phyloP scores from a whole-genome alignment of 23 tunicate species.

The Halocynthia roretzi region DNA sequence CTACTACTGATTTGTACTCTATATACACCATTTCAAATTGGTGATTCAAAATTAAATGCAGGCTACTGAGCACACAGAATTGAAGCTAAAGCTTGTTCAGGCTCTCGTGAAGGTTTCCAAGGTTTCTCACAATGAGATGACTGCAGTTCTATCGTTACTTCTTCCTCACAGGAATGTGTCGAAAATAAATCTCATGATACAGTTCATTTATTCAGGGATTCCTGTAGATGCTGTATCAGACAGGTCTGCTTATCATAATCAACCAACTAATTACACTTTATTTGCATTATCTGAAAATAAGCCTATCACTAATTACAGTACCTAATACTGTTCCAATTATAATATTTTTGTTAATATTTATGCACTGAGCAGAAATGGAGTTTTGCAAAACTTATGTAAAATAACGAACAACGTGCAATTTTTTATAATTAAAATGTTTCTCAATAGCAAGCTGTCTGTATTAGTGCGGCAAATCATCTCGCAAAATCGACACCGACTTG shows the following conservation, averaged over 20 bases:
- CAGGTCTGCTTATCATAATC: too few relatives aligned
- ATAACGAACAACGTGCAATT: too few relatives aligned
- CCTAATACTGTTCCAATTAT: too few relatives aligned
- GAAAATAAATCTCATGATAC: conserved; percentile 3
- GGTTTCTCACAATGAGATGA: conserved; percentile 8
- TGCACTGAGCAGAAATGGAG: too few relatives aligned
- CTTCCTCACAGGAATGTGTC: not conserved
- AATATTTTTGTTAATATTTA: too few relatives aligned
- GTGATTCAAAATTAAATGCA: not conserved
- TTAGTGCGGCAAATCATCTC: not conserved
- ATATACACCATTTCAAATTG: too few relatives aligned
- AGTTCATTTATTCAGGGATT: not conserved
- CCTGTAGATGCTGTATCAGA: not conserved
- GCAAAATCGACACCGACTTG: conserved; percentile 7
- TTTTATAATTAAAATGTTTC: not conserved
- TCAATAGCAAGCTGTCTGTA: not conserved
- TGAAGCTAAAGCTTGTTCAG: conserved; percentile 6
- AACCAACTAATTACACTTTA: too few relatives aligned
- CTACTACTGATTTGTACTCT: too few relatives aligned
- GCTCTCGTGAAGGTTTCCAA: conserved; percentile 13
- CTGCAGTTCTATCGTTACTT: conserved; percentile 5
- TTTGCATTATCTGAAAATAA: too few relatives aligned
- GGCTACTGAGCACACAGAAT: conserved; percentile 1
- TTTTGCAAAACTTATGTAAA: too few relatives aligned
- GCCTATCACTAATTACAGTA: too few relatives aligned